phyloP scores from a whole-genome alignment of 35 echinoderm and acorn worm genomes.

The Ophiothrix spiculata region DNA sequence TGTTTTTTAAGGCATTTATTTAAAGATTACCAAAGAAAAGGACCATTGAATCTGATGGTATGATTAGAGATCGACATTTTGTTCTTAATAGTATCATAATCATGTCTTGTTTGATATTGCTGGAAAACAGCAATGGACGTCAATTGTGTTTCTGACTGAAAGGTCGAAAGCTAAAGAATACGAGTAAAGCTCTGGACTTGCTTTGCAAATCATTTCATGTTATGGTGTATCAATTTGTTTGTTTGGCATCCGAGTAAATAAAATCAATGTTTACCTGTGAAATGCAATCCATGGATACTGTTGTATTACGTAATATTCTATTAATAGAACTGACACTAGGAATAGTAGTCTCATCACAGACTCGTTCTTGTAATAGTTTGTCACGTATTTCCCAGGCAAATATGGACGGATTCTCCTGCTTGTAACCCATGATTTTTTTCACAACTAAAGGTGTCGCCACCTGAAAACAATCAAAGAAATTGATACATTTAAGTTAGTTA shows the following conservation, averaged over 20 bases:
- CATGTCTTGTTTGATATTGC: too few species aligned
- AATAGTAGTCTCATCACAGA: slow-evolving; percentile 87
- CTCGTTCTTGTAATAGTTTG: slow-evolving; percentile 70
- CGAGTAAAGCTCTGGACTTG: too few species aligned
- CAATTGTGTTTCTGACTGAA: background rate
- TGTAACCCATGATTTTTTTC: slow-evolving; percentile 90
- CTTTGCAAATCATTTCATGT: background rate
- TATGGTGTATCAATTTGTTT: background rate
- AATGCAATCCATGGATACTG: background rate
- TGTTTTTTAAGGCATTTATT: too few species aligned
- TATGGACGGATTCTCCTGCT: slow-evolving; percentile 91
- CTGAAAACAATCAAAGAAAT: slow-evolving; percentile 30
- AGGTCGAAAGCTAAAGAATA: too few species aligned
- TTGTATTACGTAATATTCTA: slow-evolving; percentile 81
- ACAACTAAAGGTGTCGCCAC: slow-evolving; percentile 92
- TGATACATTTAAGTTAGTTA: too few species aligned
- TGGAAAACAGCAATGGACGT: background rate
- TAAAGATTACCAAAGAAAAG: too few species aligned
- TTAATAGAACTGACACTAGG: slow-evolving; percentile 97
- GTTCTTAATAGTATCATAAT: too few species aligned
- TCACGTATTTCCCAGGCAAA: slow-evolving; percentile 96
- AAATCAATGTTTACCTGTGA: background rate
- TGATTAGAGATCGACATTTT: too few species aligned
- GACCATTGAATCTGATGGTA: too few species aligned
- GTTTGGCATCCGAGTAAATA: background rate